phyloP scores from a whole-genome alignment of 2,797 vertebrate genomes.

The Hafferia zeledoni region DNA sequence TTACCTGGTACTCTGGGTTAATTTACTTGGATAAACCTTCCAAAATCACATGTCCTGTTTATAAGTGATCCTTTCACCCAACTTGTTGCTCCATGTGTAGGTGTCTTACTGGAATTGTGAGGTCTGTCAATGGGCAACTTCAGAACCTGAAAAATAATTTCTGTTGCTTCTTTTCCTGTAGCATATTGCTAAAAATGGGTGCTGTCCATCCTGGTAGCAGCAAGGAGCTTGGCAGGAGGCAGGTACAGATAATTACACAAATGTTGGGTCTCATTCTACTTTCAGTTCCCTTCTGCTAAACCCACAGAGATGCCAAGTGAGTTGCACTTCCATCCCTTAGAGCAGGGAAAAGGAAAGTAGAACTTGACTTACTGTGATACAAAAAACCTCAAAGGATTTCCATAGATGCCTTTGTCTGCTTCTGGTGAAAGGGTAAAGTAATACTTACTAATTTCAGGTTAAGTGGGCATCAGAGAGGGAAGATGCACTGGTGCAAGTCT shows the following conservation, averaged over 20 bases:
- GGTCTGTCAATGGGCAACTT: not conserved
- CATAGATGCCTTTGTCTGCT: not conserved
- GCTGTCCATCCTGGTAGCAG: not conserved
- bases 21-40: not conserved
- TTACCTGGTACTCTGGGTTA: not conserved
- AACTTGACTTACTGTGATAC: not conserved
- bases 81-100: rapidly evolving
- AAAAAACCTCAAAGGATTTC: not conserved
- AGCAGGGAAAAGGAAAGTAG: not conserved
- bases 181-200: not conserved
- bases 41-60: not conserved
- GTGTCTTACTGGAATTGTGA: not conserved
- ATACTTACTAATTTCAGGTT: not conserved
- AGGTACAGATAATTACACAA: not conserved
- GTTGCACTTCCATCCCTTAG: not conserved
- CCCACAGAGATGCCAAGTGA: not conserved
- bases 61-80: not conserved
- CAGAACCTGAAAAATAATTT: not conserved
- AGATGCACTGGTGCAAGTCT: not conserved
- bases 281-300: not conserved
- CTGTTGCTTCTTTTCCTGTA: not conserved
- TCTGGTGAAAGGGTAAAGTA: not conserved
- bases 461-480: not conserved
- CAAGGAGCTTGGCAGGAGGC: not conserved
- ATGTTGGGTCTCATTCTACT: not conserved